phyloP scores from a whole-genome alignment of 2,113 vertebrate genomes.

The Phrynocephalus versicolor region DNA sequence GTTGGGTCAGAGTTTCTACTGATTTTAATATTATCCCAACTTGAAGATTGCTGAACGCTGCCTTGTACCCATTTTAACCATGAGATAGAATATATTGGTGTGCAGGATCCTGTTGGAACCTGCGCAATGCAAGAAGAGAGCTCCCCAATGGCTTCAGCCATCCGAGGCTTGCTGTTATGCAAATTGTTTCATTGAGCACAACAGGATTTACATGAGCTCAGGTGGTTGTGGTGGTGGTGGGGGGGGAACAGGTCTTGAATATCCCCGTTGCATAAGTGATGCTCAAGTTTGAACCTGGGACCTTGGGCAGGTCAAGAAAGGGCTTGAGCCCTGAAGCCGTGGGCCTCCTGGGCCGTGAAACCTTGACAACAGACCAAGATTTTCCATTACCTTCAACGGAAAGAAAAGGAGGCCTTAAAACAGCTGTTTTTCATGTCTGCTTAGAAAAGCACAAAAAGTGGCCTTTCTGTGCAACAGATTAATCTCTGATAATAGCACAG shows the following conservation, averaged over 20 bases:
- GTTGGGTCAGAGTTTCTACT: background rate
- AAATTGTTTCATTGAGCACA: too few species aligned
- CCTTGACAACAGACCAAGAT: background rate
- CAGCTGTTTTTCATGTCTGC: slow-evolving; percentile 32
- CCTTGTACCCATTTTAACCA: background rate
- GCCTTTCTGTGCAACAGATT: slow-evolving; percentile 67
- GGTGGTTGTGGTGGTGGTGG: too few species aligned
- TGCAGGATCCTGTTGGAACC: too few species aligned
- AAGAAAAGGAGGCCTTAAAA: slow-evolving; percentile 23
- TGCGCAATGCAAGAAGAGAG: too few species aligned
- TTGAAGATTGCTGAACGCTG: background rate
- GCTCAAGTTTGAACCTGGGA: background rate
- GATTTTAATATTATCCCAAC: background rate
- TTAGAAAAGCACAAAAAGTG: slow-evolving; percentile 63
- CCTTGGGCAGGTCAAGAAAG: background rate
- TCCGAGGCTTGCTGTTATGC: too few species aligned
- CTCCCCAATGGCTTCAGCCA: too few species aligned
- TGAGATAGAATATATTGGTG: too few species aligned
- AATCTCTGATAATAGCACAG: slow-evolving; percentile 83
- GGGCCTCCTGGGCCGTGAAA: background rate
- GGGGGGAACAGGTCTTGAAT: too few species aligned
- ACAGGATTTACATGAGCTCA: too few species aligned
- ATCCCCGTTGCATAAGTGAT: too few species aligned
- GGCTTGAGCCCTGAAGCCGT: background rate
- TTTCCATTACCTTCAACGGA: background rate